Base-by-base conservation (phyloP, 2,888 invertebrate species). In the Scrobipalpa costella region DNA sequence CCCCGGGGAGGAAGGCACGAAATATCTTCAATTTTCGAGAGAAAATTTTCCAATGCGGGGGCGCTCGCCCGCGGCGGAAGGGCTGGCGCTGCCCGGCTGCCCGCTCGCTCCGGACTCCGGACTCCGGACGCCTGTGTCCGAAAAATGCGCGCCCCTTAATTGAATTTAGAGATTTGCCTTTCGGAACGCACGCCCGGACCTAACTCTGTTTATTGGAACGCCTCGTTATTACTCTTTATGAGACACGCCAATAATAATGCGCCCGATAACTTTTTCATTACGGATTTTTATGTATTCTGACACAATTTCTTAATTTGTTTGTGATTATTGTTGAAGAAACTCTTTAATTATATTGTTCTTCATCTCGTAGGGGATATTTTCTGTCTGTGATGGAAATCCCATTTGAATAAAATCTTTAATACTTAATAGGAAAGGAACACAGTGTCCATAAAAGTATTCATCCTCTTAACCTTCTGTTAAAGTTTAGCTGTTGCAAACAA, bases 21-120 rank as follows among this genome's bases (percentile, higher is more conserved):
- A 88, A 90, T 90, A 90, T 91, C 90, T 91, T 90, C 90, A 90
- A 90, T 90, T 90, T 91, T 90, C 85, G 90, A 89, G 90, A 90
- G 89, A 89, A 88, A 89, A 90, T 88, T 90, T 90, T 90, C 90
- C 89, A 89, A 88, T 88, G 90, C 84, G 88, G 86, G 87, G 88
- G 87, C 84, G 86, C 84, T 72, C 75, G 87, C 88, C 88, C 81
- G 86, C 86, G 88, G 87, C 88, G 85, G 85, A 88, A 87, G 88
- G 88, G 88, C 86, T 86, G 85, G 9, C 15, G 21, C 13, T 13
- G 44, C n/a, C 44, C 49, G 40, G 79, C 81, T 78, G n/a, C 44
- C 49, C 33, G 79, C 81, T 78, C 79, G 81, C 79, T 13, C 6
- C 40, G 13, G 40, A 13, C 40, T 40, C 76, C 78, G 78, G 77